Conservation (phyloP, 2,888 invertebrate species). For the Ganaspis brasiliensis region DNA sequence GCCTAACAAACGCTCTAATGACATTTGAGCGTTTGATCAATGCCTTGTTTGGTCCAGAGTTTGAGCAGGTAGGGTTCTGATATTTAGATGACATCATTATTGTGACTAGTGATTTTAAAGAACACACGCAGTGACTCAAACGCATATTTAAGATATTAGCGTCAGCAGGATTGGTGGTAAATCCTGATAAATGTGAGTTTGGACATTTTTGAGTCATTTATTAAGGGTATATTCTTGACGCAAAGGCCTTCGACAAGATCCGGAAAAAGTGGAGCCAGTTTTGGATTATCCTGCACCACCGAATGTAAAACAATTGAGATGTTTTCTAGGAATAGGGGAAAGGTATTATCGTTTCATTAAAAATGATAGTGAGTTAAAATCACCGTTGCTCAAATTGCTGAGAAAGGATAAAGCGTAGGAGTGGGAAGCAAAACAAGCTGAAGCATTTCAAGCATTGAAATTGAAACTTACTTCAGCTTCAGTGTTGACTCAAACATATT, state of each 20-base stretch:
- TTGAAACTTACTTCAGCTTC: too few relatives aligned
- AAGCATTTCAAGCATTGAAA: too few relatives aligned
- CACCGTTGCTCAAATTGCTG: too few relatives aligned
- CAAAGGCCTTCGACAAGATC: not conserved
- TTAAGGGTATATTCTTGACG: not conserved
- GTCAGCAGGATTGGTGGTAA: not conserved
- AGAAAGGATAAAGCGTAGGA: too few relatives aligned
- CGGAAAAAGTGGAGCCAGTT: not conserved
- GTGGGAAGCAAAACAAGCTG: too few relatives aligned
- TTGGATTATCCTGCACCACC: not conserved
- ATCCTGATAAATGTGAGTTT: not conserved
- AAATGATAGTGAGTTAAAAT: too few relatives aligned
- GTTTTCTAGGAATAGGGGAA: too few relatives aligned
- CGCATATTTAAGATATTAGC: not conserved
- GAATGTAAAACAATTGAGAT: too few relatives aligned
- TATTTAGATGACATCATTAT: not conserved
- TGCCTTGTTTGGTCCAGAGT: not conserved
- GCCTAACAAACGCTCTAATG: too few relatives aligned
- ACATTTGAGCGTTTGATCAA: too few relatives aligned
- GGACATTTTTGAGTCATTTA: not conserved
- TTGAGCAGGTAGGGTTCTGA: not conserved
- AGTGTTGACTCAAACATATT: not conserved
- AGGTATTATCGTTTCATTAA: too few relatives aligned
- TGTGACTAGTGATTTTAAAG: not conserved
- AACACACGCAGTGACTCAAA: not conserved